phyloP scores from a whole-genome alignment of 2,113 vertebrate genomes.

The Hyperopisus bebe region DNA sequence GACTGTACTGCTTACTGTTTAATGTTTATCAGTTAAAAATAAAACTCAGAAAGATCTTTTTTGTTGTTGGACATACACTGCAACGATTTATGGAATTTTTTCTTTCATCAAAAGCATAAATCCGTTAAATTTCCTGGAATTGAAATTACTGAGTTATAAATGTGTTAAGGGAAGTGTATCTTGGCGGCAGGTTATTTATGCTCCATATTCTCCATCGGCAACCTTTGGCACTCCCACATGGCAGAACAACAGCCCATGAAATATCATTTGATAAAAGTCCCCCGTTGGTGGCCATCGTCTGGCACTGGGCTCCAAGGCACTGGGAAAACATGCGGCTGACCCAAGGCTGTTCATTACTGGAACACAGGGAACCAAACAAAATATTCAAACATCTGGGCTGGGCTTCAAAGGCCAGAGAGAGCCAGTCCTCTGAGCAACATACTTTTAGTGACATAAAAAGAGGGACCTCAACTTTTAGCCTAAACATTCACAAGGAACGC shows the following conservation, averaged over 20 bases:
- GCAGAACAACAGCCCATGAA: not conserved
- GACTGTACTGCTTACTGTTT: not conserved
- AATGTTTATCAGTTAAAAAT: not conserved
- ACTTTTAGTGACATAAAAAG: not conserved
- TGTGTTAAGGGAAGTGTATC: not conserved
- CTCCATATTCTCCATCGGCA: not conserved
- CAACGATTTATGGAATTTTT: not conserved
- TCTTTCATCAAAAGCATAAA: not conserved
- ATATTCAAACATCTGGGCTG: constrained; percentile 5
- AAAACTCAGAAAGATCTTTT: not conserved
- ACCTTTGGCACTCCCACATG: not conserved
- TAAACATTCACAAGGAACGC: not conserved
- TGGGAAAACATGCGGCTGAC: not conserved
- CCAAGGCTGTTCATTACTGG: not conserved
- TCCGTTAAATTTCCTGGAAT: not conserved
- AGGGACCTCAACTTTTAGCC: not conserved
- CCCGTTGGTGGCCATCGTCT: not conserved
- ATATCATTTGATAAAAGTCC: not conserved
- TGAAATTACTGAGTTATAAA: not conserved
- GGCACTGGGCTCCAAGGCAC: not conserved
- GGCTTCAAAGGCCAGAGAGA: not conserved
- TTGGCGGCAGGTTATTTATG: not conserved
- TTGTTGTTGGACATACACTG: not conserved
- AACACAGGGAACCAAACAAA: not conserved
- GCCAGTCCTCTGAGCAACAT: not conserved